Percentiles rank a stretch among this genome's conserved stretches.
These are phyloP conservation scores for Petrocephalus schoutedeni DNA, from an alignment of 2,797 vertebrate genomes.

Conservation along the genomic window DNA sequence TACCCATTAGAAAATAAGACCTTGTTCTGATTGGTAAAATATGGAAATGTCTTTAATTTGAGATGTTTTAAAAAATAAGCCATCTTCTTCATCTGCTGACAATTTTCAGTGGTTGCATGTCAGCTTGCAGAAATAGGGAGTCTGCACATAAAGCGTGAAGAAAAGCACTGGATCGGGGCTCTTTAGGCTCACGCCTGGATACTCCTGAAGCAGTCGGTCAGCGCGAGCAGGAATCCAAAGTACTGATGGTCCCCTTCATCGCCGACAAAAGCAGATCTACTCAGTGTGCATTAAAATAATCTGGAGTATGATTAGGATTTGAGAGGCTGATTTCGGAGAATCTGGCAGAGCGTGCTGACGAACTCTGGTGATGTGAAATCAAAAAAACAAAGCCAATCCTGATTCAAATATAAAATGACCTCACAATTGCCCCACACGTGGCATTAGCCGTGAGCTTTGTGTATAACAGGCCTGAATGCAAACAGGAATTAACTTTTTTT, in stretches of 20 bases:
- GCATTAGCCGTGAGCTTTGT: neutral
- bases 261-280: neutral
- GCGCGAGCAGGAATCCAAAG: neutral
- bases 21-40: neutral
- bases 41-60: neutral
- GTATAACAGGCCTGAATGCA: neutral
- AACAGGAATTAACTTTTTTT: neutral
- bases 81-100: neutral
- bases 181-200: neutral
- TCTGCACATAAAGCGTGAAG: neutral
- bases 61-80: neutral
- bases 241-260: neutral
- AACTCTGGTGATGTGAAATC: neutral
- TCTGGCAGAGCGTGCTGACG: neutral
- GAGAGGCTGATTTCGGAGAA: neutral
- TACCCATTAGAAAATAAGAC: neutral
- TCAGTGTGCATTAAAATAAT: neutral
- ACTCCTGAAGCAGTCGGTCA: neutral
- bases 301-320: neutral
- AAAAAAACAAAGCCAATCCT: neutral
- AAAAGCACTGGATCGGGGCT: neutral
- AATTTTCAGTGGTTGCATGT: neutral
- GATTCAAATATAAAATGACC: slow-evolving; percentile 4
- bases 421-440: neutral
- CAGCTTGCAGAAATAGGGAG: neutral